A percentile compares a stretch with the other conserved stretches of the same genome.
Evolutionary conservation across 2,797 vertebrate species (phyloP).

Genomic region (Picus viridis): DNA sequence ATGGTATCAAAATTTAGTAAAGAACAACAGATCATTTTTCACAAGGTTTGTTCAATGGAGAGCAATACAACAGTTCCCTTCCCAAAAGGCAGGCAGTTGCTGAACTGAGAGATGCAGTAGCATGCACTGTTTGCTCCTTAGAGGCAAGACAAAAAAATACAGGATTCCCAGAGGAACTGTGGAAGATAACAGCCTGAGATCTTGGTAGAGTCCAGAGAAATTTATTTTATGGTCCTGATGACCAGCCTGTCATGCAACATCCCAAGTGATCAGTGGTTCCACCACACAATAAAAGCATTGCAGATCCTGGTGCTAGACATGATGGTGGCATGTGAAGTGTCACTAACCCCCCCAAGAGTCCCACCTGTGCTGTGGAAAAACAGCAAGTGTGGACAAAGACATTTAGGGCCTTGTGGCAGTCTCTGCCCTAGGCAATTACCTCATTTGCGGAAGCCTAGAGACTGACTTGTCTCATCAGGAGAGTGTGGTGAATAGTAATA

Average conservation of each 20-base stretch:
- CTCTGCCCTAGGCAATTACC: slow-evolving; percentile 1
- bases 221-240: neutral
- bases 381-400: neutral
- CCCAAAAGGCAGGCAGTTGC: neutral
- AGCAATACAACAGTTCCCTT: neutral
- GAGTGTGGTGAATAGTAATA: slow-evolving; percentile 3
- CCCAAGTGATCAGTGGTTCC: neutral
- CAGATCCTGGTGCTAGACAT: neutral
- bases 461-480: neutral
- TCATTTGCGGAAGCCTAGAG: slow-evolving; percentile 11
- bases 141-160: neutral
- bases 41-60: neutral
- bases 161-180: neutral
- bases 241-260: neutral
- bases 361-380: neutral
- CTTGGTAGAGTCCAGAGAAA: neutral
- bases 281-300: neutral
- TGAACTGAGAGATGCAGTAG: neutral
- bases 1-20: neutral
- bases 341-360: neutral
- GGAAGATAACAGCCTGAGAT: accelerated
- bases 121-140: neutral
- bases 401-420: neutral
- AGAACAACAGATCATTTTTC: neutral
- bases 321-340: neutral